These are phyloP conservation scores for Sitta europaea DNA, from an alignment of 2,113 vertebrate genomes.

Conservation along the genomic window DNA sequence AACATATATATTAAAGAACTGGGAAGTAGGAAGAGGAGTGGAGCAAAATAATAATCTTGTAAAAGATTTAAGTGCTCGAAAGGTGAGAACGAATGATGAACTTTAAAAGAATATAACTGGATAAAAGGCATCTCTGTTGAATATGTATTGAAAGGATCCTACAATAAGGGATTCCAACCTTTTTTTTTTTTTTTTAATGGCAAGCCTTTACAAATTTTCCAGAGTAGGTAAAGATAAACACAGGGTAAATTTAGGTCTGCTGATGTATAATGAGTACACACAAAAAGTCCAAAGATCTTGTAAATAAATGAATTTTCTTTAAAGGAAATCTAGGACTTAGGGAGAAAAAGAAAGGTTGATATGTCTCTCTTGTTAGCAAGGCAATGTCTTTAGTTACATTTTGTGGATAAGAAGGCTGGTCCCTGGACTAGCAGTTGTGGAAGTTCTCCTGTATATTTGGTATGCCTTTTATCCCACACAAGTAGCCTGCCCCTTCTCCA, in stretches of 20 bases:
- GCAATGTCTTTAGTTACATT: not conserved
- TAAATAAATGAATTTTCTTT: not conserved
- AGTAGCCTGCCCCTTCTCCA: not conserved
- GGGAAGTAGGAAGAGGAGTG: not conserved
- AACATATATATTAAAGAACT: not conserved
- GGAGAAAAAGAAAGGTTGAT: not conserved
- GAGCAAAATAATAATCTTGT: not conserved
- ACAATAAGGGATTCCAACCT: not conserved
- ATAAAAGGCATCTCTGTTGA: not conserved
- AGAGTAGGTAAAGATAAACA: not conserved
- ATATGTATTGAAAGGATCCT: not conserved
- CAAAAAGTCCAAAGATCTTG: not conserved
- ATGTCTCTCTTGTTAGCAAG: not conserved
- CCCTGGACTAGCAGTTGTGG: not conserved
- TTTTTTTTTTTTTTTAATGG: not conserved
- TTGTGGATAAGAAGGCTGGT: not conserved
- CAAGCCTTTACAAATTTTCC: not conserved
- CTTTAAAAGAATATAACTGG: not conserved
- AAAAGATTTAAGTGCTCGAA: not conserved
- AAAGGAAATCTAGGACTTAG: not conserved
- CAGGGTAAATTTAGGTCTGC: not conserved
- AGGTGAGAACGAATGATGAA: not conserved
- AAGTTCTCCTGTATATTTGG: not conserved
- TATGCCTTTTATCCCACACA: not conserved
- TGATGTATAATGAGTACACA: not conserved